A percentile compares a stretch with the other conserved stretches of the same genome.
These are phyloP conservation scores for Pseudobourletiella spinata DNA, from an alignment of 1,140 invertebrate species.

Conservation along the genomic window DNA sequence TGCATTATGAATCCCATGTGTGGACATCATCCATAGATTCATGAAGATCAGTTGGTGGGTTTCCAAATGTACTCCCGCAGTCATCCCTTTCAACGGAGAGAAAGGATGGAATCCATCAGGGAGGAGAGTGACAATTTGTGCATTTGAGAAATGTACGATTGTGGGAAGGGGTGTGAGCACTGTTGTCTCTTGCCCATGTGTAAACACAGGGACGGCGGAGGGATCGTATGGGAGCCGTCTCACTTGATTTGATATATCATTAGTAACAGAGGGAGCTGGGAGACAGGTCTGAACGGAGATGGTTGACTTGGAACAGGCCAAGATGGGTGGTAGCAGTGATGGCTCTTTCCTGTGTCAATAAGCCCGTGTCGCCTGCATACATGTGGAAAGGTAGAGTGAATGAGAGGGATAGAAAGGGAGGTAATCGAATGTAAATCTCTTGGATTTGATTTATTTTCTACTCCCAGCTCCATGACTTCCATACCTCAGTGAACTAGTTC, in stretches of 20 bases:
- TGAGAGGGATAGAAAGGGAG: not conserved
- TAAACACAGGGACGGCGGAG: conserved; percentile 23
- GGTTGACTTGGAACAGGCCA: too few relatives aligned
- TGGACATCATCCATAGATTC: too few relatives aligned
- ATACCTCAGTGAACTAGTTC: too few relatives aligned
- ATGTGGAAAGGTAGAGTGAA: not conserved
- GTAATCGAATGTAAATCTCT: conserved; percentile 14
- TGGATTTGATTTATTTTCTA: conserved; percentile 17
- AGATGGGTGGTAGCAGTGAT: too few relatives aligned
- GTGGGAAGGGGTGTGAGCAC: too few relatives aligned
- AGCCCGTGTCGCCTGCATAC: not conserved
- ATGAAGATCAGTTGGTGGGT: too few relatives aligned
- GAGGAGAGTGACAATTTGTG: too few relatives aligned
- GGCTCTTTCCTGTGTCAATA: too few relatives aligned
- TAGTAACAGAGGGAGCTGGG: conserved; percentile 11
- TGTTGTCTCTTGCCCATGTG: conserved; percentile 8
- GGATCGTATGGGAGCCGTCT: conserved; percentile 27
- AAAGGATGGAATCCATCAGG: not conserved
- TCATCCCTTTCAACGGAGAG: too few relatives aligned
- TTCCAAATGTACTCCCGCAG: too few relatives aligned
- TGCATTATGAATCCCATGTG: too few relatives aligned
- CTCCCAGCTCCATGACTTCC: conserved; percentile 2
- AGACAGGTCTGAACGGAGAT: not conserved
- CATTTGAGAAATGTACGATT: too few relatives aligned
- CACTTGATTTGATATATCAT: conserved; percentile 27